Base-by-base conservation (phyloP, 64 coral and sea anemone genomes). In the Montipora foliosa region DNA sequence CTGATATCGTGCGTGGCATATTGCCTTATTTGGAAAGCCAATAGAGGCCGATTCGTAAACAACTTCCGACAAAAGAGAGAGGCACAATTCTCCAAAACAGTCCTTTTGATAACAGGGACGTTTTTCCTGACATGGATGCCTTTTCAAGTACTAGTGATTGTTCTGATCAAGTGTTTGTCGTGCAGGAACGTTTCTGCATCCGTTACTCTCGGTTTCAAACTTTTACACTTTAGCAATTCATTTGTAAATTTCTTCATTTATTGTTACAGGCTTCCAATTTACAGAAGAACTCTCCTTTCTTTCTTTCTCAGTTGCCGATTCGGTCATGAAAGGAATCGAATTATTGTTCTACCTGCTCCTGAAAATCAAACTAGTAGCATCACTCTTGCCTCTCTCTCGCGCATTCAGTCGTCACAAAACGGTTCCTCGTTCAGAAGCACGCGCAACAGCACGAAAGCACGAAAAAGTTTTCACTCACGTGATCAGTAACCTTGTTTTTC, bases 201-300 rank as follows among this genome's bases (percentile, higher is more conserved):
- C 8, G 90, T 92, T 44, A 68, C 70, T 3, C 21, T 85, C 16
- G 19, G 59, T 58, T 85, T 83, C 1, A 92, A 92, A 17, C 82
- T 92, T n/a, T 72, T 92, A 20, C 90, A 92, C 44, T 92, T 84
- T 13, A 75, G 90, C 3, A 92, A 92, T 16, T 92, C 90, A 22
- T 44, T 86, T 78, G 72, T 92, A 11, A 92, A 92, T 17, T 84
- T 83, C 9, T 46, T 92, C 10, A 83, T 92, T 3, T 92, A 92
- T 52, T 86, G 82, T 37, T 8, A 85, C 13, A 71, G 90, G 45
- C 60, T 92, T 81, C 81, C 90, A 21, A 75, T 48, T 22, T 92
- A 84, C 25, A 81, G 81, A 46, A 59, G 71, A 66, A 37, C 81
- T 7, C 7, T 92, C 24, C 66, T 71, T 86, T 45, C 64, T 50